Conservation (phyloP, 2,888 invertebrate genomes). For the Thymelicus acteon region DNA sequence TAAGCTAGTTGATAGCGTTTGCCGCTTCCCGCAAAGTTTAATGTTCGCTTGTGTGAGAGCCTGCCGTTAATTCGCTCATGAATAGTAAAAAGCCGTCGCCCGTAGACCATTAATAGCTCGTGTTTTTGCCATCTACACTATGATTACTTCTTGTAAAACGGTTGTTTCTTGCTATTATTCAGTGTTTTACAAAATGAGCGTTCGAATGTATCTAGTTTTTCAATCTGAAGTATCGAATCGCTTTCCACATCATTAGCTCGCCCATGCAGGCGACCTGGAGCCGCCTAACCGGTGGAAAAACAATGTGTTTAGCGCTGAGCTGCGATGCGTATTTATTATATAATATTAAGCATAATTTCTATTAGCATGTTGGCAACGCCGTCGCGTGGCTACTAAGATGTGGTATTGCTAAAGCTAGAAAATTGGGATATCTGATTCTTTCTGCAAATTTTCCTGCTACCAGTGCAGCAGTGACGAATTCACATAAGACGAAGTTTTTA, state of each 20-base stretch:
- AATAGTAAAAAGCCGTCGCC: slow-evolving; percentile 71
- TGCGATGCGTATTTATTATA: slow-evolving; percentile 14
- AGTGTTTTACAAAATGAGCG: slow-evolving; percentile 74
- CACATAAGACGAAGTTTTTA: too few relatives aligned
- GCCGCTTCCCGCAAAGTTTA: slow-evolving; percentile 43
- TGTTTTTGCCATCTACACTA: slow-evolving; percentile 75
- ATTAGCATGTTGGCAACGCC: neutral
- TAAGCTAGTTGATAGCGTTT: slow-evolving; percentile 28
- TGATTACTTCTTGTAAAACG: slow-evolving; percentile 79
- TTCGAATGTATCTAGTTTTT: slow-evolving; percentile 63
- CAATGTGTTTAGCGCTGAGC: slow-evolving; percentile 22
- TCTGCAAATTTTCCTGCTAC: too few relatives aligned
- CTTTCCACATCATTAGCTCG: slow-evolving; percentile 73
- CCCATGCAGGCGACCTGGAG: slow-evolving; percentile 32
- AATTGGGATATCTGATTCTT: too few relatives aligned
- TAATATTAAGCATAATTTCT: neutral
- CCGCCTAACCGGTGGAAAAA: slow-evolving; percentile 10
- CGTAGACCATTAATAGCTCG: slow-evolving; percentile 64
- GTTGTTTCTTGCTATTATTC: slow-evolving; percentile 73
- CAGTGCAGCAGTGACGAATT: too few relatives aligned
- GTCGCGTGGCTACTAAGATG: neutral
- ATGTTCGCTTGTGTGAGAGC: slow-evolving; percentile 47
- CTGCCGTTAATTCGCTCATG: slow-evolving; percentile 74
- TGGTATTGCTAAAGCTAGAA: too few relatives aligned
- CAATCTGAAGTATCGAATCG: slow-evolving; percentile 55